Evolutionary conservation across 2,888 invertebrate genomes (phyloP), one percentile per base, ranked within the genome.

Genomic region (Drosophila ustulata): DNA sequence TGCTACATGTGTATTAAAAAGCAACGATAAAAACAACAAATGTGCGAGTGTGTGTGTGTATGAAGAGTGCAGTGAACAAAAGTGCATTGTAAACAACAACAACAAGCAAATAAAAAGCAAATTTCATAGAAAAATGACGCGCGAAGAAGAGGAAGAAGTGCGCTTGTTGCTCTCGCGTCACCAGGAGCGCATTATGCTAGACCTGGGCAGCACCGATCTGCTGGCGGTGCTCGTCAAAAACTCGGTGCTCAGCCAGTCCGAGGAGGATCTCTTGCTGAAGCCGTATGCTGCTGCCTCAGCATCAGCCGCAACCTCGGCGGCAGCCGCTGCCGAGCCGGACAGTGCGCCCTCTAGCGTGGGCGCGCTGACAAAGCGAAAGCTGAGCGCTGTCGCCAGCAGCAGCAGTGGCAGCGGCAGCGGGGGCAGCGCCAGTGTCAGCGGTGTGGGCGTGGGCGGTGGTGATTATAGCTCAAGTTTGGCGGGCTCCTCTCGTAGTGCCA

Each of bases 161-260:
- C 94, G 94, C 90, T 94, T 94, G 82, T 93, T 94, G 75, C 92
- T 95, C 65, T 93, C 94, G 80, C 94, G 95, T 59, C 95, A 95
- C 91, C 94, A 94, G 92, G 93, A 93, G 52, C 94, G 94, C 68
- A 93, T 95, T 83, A 93, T 94, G 85, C 93, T 94, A 68, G 95
- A 95, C 93, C 91, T 95, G 79, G 93, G 93, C 88, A 94, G 94
- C 77, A 95, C 95, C 71, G 94, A 95, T 91, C 92, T 95, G 56
- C 89, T 95, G 78, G 94, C 94, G 71, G 94, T 94, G 74, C 93
- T 95, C 66, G 94, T 95, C 61, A 95, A 95, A 90, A 95, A 95
- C 88, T 94, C 95, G 53, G 93, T 95, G 75, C 93, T 95, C 70
- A 94, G 93, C 85, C 92, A 94, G 75, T 93, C 94, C 80, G 95